Evolutionary conservation across 2,797 vertebrate genomes (phyloP), one percentile per base, ranked within the genome.

Genomic region (Aythya fuligula): DNA sequence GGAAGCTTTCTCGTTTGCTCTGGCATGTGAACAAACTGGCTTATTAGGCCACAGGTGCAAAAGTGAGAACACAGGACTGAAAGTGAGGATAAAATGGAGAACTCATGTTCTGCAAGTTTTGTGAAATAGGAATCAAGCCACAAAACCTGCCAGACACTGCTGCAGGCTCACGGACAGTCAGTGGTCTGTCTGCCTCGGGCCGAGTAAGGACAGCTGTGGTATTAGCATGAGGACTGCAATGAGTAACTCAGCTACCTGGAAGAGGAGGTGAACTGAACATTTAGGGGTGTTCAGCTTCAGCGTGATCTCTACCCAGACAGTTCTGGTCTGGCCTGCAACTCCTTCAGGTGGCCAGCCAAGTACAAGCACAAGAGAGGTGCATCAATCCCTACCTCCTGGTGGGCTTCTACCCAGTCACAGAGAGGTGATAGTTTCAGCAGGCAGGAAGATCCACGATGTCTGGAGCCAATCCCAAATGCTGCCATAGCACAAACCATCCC

Each of bases 21-120:
- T 86, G 95, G 92, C 94, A 86, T 84, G 76, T 73, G 89, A 93
- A 86, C 92, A 85, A 94, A 95, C 91, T 84, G 93, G 82, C 82
- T 96, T 91, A 60, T 89, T 87, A 80, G 80, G 90, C 57, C 78
- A 69, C 38, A 93, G 89, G 87, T 84, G 76, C 70, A 85, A 84
- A 97, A 87, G 51, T 22, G 89, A 91, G 85, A 92, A 43, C 25
- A 18, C 0, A 4, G 77, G 66, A 79, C 58, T 70, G 67, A 85
- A 93, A 94, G 87, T 19, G 76, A 82, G 79, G 85, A 88, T 66
- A 85, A 88, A 96, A 88, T 16, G 36, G 62, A 91, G 85, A 87
- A 80, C 43, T 49, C 41, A 15, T 3, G 20, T 81, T 91, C 87
- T 84, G 17, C n/a, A 39, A 62, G 92, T 56, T 91, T 87, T 93